Evolutionary conservation across 2,797 vertebrate genomes (phyloP).

Genomic region (Merluccius polli): DNA sequence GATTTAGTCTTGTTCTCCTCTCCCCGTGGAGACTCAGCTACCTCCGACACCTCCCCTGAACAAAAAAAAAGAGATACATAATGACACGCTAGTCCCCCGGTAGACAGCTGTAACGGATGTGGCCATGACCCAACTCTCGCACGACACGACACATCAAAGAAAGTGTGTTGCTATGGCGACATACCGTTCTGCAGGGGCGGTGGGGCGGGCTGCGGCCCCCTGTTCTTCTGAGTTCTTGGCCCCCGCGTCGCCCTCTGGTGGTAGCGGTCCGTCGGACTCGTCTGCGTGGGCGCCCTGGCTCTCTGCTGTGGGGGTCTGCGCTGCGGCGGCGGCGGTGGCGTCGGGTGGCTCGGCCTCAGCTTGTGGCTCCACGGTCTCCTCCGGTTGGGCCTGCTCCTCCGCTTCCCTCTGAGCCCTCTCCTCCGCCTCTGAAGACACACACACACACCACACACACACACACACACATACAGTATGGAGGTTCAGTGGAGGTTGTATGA

Average conservation of each 20-base stretch:
- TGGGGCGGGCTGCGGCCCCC: conserved; percentile 31
- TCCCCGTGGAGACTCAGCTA: conserved; percentile 53
- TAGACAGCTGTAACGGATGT: background rate
- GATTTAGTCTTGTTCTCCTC: conserved; percentile 56
- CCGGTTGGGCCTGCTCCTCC: conserved; percentile 62
- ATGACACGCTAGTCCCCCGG: background rate
- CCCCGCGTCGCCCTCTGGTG: conserved; percentile 41
- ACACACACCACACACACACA: too few relatives aligned
- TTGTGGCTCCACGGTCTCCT: conserved; percentile 72
- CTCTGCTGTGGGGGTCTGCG: background rate
- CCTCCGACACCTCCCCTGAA: conserved; percentile 72
- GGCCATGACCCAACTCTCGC: background rate
- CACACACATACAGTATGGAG: background rate
- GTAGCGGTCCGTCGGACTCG: conserved; percentile 42
- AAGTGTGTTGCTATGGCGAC: conserved; percentile 15
- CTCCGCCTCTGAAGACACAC: conserved; percentile 69
- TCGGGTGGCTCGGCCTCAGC: conserved; percentile 33
- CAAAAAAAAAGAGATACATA: conserved; percentile 20
- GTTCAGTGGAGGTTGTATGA: background rate
- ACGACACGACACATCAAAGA: background rate
- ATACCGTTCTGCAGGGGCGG: conserved; percentile 78
- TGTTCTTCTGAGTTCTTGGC: conserved; percentile 33
- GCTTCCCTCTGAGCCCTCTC: conserved; percentile 73
- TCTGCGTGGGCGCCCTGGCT: conserved; percentile 35
- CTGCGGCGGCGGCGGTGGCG: background rate